Percentiles rank a stretch among this genome's conserved stretches.
These are phyloP conservation scores for Pan troglodytes DNA, from an alignment of 2,113 vertebrate genomes.

Conservation along the genomic window DNA sequence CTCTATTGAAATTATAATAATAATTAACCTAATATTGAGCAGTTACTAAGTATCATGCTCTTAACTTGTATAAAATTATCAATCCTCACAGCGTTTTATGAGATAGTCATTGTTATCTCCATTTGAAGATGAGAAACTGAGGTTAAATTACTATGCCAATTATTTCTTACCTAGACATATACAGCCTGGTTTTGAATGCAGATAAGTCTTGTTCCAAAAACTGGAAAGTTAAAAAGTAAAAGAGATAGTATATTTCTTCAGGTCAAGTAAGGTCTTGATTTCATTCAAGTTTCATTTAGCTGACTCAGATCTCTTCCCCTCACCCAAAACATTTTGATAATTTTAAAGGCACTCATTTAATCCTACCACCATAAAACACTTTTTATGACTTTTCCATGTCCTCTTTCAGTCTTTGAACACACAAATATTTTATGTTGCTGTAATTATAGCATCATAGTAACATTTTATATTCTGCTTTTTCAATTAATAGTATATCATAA, in stretches of 20 bases:
- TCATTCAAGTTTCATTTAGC: constrained; percentile 17
- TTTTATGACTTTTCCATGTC: constrained; percentile 43
- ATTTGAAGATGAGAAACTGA: not conserved
- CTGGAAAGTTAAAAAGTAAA: not conserved
- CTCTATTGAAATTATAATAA: constrained; percentile 16
- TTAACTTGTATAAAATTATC: not conserved
- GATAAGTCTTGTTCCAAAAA: not conserved
- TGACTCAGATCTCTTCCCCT: not conserved
- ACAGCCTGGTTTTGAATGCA: not conserved
- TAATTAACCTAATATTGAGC: not conserved
- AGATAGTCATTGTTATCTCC: not conserved
- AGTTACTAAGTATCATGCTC: not conserved
- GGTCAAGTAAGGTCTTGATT: not conserved
- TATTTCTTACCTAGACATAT: not conserved
- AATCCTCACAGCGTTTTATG: not conserved
- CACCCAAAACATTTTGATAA: not conserved
- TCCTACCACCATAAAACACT: not conserved
- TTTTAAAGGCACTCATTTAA: constrained; percentile 48
- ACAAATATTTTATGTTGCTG: constrained; percentile 14
- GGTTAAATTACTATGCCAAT: not conserved
- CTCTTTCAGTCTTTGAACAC: not conserved
- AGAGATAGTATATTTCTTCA: not conserved
- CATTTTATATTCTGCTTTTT: constrained; percentile 40
- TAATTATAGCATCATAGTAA: constrained; percentile 37
- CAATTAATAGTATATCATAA: constrained; percentile 47